Conservation (phyloP, 1,140 invertebrate genomes). For the Dinoponera quadriceps region DNA sequence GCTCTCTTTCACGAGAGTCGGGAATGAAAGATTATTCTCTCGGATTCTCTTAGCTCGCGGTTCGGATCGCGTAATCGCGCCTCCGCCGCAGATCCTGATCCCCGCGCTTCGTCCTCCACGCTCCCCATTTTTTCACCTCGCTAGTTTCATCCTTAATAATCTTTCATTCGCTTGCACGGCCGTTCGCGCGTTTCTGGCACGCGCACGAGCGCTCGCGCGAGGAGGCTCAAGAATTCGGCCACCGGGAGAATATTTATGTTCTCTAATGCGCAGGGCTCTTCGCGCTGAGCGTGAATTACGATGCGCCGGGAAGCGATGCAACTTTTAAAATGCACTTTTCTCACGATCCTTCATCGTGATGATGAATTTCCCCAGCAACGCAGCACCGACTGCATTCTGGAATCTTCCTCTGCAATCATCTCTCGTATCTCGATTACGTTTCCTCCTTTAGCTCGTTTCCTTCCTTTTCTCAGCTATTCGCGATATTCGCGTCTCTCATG, state of each 20-base stretch:
- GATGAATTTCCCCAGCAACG: slow-evolving; percentile 26
- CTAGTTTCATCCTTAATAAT: slow-evolving; percentile 28
- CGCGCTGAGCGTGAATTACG: background rate
- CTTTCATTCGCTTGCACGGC: slow-evolving; percentile 61
- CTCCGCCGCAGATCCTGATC: background rate
- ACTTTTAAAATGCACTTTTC: slow-evolving; percentile 21
- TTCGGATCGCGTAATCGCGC: slow-evolving; percentile 23
- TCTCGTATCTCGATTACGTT: too few species aligned
- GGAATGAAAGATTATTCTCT: slow-evolving; percentile 63
- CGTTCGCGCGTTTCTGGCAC: slow-evolving; percentile 18
- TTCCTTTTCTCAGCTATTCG: background rate
- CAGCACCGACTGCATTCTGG: slow-evolving; percentile 1
- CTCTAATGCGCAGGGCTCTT: background rate
- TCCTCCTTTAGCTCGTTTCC: too few species aligned
- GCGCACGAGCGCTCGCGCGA: background rate
- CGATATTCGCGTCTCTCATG: background rate
- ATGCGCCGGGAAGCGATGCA: background rate
- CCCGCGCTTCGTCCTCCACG: background rate
- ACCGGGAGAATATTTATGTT: slow-evolving; percentile 20
- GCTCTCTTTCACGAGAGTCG: background rate
- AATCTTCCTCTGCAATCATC: background rate
- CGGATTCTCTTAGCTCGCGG: background rate
- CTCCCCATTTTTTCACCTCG: background rate
- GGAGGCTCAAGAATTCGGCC: slow-evolving; percentile 1
- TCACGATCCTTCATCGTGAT: background rate